Conservation (phyloP, 2,113 vertebrate genomes). For the Mesembrinibis cayennensis region DNA sequence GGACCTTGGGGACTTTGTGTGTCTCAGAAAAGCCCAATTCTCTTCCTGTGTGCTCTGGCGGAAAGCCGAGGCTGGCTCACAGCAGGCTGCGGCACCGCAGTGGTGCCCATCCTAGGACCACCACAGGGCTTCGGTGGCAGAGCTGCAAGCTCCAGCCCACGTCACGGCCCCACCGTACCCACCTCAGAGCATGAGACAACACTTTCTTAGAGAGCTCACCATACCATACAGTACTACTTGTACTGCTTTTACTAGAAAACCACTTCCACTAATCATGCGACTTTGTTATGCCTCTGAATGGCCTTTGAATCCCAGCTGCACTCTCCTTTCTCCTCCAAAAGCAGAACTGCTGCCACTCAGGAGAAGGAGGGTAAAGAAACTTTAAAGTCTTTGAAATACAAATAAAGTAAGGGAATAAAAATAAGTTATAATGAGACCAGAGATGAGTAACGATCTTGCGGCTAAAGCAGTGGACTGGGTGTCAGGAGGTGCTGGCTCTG, state of each 20-base stretch:
- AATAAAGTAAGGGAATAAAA: conserved; percentile 2
- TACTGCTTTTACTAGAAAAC: neutral
- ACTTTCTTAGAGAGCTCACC: neutral
- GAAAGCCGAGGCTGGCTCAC: neutral
- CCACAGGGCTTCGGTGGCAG: neutral
- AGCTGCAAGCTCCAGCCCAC: neutral
- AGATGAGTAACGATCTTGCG: neutral
- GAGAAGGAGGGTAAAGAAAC: neutral
- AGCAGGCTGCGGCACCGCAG: neutral
- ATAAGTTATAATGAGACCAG: neutral
- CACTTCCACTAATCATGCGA: neutral
- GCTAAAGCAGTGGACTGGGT: neutral
- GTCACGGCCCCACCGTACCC: fast-evolving
- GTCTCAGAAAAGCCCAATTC: neutral
- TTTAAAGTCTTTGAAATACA: neutral
- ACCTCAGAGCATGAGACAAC: neutral
- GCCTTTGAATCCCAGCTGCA: neutral
- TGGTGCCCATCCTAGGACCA: neutral
- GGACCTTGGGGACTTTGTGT: neutral
- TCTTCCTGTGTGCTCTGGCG: neutral
- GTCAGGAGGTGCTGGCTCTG: conserved; percentile 7
- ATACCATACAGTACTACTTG: fast-evolving
- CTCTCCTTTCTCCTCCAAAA: neutral
- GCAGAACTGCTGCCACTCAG: neutral
- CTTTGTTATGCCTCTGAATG: neutral